A percentile compares a stretch with the other conserved stretches of the same genome.
Evolutionary conservation across 2,888 invertebrate species (phyloP).

Genomic region (Cantharis nigra): DNA sequence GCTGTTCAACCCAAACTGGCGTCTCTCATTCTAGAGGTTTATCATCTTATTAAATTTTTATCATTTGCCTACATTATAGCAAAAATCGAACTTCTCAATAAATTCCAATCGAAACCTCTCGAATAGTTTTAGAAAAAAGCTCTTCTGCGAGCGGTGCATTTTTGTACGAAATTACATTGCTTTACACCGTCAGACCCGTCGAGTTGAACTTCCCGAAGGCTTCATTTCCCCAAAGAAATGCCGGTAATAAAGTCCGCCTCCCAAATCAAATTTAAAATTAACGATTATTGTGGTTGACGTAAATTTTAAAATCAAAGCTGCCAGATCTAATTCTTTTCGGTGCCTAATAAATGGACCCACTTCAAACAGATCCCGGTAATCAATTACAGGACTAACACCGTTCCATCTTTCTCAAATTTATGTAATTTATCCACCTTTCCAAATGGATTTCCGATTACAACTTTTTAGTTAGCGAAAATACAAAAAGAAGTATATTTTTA

Average conservation of each 20-base stretch:
- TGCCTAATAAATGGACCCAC: not conserved
- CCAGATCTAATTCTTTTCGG: not conserved
- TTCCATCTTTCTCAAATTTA: not conserved
- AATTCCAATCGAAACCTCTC: not conserved
- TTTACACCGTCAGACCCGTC: not conserved
- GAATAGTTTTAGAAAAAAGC: not conserved
- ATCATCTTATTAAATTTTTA: conserved; percentile 35
- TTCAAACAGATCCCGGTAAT: not conserved
- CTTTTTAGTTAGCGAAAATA: not conserved
- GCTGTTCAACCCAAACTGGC: conserved; percentile 36
- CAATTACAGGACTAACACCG: not conserved
- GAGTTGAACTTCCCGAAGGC: not conserved
- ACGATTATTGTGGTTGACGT: not conserved
- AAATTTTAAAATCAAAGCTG: not conserved
- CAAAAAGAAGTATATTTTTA: not conserved
- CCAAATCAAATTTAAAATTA: not conserved
- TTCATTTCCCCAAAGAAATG: not conserved
- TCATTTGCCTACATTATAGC: conserved; percentile 1
- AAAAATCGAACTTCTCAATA: not conserved
- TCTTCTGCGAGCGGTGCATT: not conserved
- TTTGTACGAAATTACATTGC: not conserved
- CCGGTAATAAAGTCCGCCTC: not conserved
- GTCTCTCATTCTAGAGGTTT: conserved; percentile 24
- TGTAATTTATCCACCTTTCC: not conserved
- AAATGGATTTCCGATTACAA: not conserved